A percentile compares a stretch with the other conserved stretches of the same genome.
These are phyloP conservation scores for Eudasyphora cyanicolor DNA, from an alignment of 2,888 invertebrate species.

Conservation along the genomic window DNA sequence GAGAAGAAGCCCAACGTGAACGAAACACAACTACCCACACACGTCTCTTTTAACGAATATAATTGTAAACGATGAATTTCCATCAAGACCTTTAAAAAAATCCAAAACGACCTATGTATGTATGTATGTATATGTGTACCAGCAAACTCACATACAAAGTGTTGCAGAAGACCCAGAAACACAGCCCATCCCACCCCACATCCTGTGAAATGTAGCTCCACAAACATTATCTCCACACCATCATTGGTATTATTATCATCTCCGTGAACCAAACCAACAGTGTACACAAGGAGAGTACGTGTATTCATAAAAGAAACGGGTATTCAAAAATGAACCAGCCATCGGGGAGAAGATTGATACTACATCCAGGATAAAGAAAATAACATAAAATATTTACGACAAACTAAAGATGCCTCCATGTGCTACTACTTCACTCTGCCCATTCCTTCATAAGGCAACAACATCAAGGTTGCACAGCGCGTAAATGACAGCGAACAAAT, in stretches of 20 bases:
- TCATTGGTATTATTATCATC: background rate
- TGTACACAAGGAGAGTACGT: no score
- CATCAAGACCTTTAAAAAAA: background rate
- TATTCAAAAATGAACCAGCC: background rate
- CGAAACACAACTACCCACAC: background rate
- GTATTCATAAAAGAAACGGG: background rate
- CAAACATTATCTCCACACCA: background rate
- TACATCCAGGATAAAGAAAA: constrained; percentile 1
- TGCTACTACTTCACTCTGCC: background rate
- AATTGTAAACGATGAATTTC: background rate
- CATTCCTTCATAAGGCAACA: background rate
- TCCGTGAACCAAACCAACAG: background rate
- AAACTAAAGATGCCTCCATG: background rate
- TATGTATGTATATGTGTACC: no score
- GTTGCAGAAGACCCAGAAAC: background rate
- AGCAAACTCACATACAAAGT: background rate
- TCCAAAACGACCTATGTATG: background rate
- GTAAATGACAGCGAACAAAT: background rate
- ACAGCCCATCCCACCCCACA: background rate
- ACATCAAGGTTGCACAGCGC: background rate
- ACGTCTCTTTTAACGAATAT: background rate
- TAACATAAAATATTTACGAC: constrained; percentile 6
- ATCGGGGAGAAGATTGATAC: background rate
- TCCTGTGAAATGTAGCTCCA: background rate
- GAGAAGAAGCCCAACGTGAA: no score